A percentile compares a stretch with the other conserved stretches of the same genome.
Evolutionary conservation across 2,797 vertebrate species (phyloP).

Genomic region (Cynodonichthys magdalenae): DNA sequence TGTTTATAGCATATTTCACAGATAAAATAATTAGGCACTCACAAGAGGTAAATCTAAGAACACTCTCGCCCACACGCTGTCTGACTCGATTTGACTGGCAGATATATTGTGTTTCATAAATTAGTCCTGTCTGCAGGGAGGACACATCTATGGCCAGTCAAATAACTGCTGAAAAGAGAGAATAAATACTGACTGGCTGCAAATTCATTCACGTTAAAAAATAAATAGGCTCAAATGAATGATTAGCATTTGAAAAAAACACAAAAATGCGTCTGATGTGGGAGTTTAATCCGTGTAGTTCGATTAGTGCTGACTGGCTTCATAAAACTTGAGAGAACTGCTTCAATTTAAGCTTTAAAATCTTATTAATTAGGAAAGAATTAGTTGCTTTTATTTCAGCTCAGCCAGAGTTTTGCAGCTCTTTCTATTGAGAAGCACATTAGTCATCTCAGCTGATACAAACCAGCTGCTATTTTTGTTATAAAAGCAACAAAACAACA

Average conservation of each 20-base stretch:
- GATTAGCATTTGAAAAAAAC: constrained; percentile 42
- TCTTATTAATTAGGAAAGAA: constrained; percentile 18
- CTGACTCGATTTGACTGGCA: constrained; percentile 53
- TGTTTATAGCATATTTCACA: constrained; percentile 63
- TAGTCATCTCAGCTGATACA: neutral
- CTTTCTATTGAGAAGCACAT: neutral
- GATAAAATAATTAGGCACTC: constrained; percentile 49
- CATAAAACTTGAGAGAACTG: constrained; percentile 9
- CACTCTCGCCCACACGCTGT: constrained; percentile 42
- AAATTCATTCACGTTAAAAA: constrained; percentile 35
- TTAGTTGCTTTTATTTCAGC: constrained; percentile 7
- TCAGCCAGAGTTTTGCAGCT: neutral
- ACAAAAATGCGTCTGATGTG: constrained; percentile 31
- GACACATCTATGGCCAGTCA: constrained; percentile 47
- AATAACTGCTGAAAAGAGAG: constrained; percentile 33
- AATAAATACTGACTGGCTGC: constrained; percentile 21
- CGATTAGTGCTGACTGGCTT: constrained; percentile 34
- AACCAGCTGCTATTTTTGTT: neutral
- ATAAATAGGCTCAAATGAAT: constrained; percentile 16
- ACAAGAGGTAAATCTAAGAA: constrained; percentile 61
- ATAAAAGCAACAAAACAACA: neutral
- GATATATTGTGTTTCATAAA: constrained; percentile 50
- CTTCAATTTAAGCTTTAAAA: constrained; percentile 9
- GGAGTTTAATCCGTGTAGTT: constrained; percentile 39
- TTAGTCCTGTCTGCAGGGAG: constrained; percentile 63